Evolutionary conservation across 2,888 invertebrate genomes (phyloP), one percentile per base, ranked within the genome.

Genomic region (Capitulum mitella): DNA sequence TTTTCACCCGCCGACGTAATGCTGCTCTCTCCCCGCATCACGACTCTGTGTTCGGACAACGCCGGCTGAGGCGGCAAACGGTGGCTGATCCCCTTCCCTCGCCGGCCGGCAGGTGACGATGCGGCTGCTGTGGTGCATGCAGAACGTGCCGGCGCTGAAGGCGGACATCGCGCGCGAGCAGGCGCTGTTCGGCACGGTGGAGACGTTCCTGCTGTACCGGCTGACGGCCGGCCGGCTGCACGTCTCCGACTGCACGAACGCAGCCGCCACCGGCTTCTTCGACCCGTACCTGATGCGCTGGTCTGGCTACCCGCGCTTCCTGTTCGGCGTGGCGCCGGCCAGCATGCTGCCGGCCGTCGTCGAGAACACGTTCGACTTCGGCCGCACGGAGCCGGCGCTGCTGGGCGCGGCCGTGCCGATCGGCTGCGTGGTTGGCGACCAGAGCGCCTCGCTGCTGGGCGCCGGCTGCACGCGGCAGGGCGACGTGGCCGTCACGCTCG

Each of bases 281-380:
- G 98, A 98, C 86, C 97, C 97, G 0, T 98, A 95, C 85, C 90
- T 92, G 81, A 89, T 94, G 87, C 87, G 90, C 81, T 98, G 97
- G 96, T 93, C 94, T 0, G 87, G 87, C 14, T 91, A 91, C 89
- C 90, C 91, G 19, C 89, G 92, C 82, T 86, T 87, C 29, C 84
- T 95, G 51, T 89, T 96, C 83, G 89, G 90, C 80, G 90, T 97
- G 83, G 92, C 97, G 32, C 85, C 87, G 10, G 83, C 84, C 58
- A 86, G 87, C 6, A 91, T 97, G 74, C 87, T 98, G 79, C 97
- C 98, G 0, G 87, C 89, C 76, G 90, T 97, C 0, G 92, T 93
- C 32, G 91, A 93, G 83, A 94, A 93, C 78, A 91, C 90, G 40
- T 89, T 89, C 82, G 89, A 91, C 80, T 94, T 95, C 86, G 94